Conservation (phyloP, 2,888 invertebrate species). For the Uropetala carovei region DNA sequence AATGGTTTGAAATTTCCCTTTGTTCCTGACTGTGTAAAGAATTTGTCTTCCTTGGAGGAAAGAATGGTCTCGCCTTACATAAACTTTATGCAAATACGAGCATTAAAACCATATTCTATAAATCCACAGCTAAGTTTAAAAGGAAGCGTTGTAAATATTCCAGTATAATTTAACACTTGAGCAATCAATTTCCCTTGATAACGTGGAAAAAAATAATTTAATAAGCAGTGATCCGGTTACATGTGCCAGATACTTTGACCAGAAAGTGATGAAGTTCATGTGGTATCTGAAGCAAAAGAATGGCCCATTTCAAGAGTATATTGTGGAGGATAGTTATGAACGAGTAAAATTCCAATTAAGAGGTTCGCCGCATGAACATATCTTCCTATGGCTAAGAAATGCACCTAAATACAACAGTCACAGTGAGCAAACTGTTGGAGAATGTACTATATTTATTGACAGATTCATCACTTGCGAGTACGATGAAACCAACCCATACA, state of each 20-base stretch:
- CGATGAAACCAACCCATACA: too few species aligned
- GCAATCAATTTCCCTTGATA: too few species aligned
- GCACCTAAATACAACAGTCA: constrained; percentile 67
- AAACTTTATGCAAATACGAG: too few species aligned
- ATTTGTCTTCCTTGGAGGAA: too few species aligned
- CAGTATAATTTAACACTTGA: too few species aligned
- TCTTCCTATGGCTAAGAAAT: constrained; percentile 70
- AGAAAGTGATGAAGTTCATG: too few species aligned
- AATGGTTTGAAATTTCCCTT: too few species aligned
- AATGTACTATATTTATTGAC: constrained; percentile 66
- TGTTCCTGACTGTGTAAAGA: too few species aligned
- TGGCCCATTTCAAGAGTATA: constrained; percentile 67
- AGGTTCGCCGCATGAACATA: constrained; percentile 71
- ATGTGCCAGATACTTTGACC: constrained; percentile 69
- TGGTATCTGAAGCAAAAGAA: neutral
- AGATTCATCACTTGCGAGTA: constrained; percentile 67
- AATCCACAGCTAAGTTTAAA: too few species aligned
- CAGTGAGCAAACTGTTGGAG: constrained; percentile 25
- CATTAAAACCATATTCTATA: too few species aligned
- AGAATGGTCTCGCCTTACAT: too few species aligned
- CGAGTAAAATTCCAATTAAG: constrained; percentile 71
- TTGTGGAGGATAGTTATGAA: constrained; percentile 68
- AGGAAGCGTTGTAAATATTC: too few species aligned
- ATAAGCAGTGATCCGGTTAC: constrained; percentile 70
- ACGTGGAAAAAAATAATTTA: constrained; percentile 68